A percentile compares a stretch with the other conserved stretches of the same genome.
phyloP scores from a whole-genome alignment of 2,888 invertebrate genomes.

The Polia nebulosa region DNA sequence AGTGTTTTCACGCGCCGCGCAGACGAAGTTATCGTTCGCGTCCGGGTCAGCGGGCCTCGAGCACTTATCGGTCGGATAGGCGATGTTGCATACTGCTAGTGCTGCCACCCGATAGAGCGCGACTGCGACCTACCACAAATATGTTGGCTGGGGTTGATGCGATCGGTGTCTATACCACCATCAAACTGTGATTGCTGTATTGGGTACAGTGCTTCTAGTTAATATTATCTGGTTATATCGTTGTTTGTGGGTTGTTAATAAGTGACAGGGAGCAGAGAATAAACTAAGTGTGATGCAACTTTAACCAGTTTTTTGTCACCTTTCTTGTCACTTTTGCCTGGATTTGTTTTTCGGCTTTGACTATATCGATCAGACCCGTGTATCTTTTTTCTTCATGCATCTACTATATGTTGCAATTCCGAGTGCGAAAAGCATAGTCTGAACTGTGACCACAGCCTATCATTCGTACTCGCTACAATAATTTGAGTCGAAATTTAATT shows the following conservation, averaged over 20 bases:
- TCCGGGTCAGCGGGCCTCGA: conserved; percentile 80
- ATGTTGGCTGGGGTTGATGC: conserved; percentile 22
- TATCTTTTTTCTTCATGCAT: too few relatives aligned
- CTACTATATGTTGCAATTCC: not conserved
- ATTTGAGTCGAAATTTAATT: conserved; percentile 39
- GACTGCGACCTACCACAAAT: conserved; percentile 22
- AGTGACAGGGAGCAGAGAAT: not conserved
- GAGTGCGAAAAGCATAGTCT: not conserved
- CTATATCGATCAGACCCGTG: not conserved
- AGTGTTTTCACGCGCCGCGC: conserved; percentile 80
- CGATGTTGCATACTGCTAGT: conserved; percentile 42
- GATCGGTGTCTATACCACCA: conserved; percentile 24
- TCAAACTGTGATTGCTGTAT: conserved; percentile 16
- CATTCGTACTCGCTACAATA: conserved; percentile 36
- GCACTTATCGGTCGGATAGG: conserved; percentile 60
- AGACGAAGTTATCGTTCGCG: conserved; percentile 82
- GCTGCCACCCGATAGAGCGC: conserved; percentile 27
- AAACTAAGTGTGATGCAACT: conserved; percentile 22
- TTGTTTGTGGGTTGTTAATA: not conserved
- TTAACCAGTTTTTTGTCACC: not conserved
- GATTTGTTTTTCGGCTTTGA: not conserved
- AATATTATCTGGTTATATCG: not conserved
- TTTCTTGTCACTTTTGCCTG: not conserved
- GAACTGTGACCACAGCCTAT: conserved; percentile 26
- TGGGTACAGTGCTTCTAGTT: conserved; percentile 6